Evolutionary conservation across 2,888 invertebrate genomes (phyloP), one percentile per base, ranked within the genome.

Genomic region (Xestoiulus laeticollis): DNA sequence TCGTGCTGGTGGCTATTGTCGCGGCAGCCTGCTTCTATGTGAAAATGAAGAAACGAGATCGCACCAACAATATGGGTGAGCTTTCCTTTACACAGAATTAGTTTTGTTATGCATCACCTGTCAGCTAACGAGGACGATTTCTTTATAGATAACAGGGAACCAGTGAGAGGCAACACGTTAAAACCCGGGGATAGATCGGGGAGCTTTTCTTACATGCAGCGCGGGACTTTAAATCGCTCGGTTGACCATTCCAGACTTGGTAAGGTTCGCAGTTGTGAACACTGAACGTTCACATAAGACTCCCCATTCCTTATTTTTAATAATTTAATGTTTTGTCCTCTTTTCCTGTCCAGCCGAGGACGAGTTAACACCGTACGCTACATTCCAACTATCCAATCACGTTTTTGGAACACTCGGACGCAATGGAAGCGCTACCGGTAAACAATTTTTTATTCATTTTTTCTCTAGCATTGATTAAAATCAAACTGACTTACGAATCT

Each of bases 141-240:
- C 3, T 12, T 85, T 86, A 10, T n/a, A 86, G 86, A 44, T 48
- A 53, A 48, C 44, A 22, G 86, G 12, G 30, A 26, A 14, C 14
- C 86, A n/a, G 48, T 26, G 14, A 53, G 12, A 8, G 26, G 53
- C 19, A n/a, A n/a, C 26, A 44, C 32, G 1, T 22, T 86, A 8
- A 86, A 48, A 16, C 87, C 26, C 16, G 87, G 87, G 43, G 84
- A 33, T 32, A n/a, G 87, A 19, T 83, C 87, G 0, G 87, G 87
- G 26, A 87, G 87, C 48, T 87, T 87, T 30, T 82, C 87, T 22
- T 87, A 87, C 33, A 84, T 87, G 82, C 87, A 87, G 84, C 82
- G 87, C 10, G 86, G 48, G n/a, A 53, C 86, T n/a, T n/a, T 48
- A 8, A 86, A 86, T n/a, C 86, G 53, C n/a, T n/a, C 26, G 2